Percentiles rank a stretch among this genome's conserved stretches.
These are phyloP conservation scores for Melanotaenia pygmaea DNA, from an alignment of 2,797 vertebrate species.

Conservation along the genomic window DNA sequence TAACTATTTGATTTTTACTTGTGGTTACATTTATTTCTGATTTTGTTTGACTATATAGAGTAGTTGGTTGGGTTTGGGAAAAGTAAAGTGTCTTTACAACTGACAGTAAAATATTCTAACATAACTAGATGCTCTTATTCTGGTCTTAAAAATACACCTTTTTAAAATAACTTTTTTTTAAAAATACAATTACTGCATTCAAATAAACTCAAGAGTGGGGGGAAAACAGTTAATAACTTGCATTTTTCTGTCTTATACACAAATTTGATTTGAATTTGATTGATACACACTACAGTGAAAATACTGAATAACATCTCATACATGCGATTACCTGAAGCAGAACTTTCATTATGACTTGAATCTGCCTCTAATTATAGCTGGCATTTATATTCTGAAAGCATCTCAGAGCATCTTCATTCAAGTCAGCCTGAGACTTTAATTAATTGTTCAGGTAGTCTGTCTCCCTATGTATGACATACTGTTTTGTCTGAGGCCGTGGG, in stretches of 20 bases:
- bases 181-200: background rate
- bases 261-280: background rate
- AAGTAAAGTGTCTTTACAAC: too few species aligned
- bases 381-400: slow-evolving; percentile 7
- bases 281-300: background rate
- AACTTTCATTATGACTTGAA: background rate
- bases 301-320: background rate
- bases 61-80: too few species aligned
- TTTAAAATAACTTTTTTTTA: too few species aligned
- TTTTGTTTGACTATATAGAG: too few species aligned
- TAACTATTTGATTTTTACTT: too few species aligned
- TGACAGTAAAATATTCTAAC: too few species aligned
- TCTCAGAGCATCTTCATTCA: slow-evolving; percentile 15
- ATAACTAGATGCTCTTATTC: background rate
- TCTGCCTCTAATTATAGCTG: background rate
- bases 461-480: slow-evolving; percentile 36
- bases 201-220: background rate
- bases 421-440: slow-evolving; percentile 28
- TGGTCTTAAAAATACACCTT: background rate
- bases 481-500: slow-evolving; percentile 42
- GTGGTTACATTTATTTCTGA: too few species aligned
- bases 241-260: background rate
- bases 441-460: slow-evolving; percentile 46
- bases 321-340: background rate
- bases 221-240: background rate